Base-by-base conservation (phyloP, 2,797 vertebrate genomes). In the Silurus aristotelis region DNA sequence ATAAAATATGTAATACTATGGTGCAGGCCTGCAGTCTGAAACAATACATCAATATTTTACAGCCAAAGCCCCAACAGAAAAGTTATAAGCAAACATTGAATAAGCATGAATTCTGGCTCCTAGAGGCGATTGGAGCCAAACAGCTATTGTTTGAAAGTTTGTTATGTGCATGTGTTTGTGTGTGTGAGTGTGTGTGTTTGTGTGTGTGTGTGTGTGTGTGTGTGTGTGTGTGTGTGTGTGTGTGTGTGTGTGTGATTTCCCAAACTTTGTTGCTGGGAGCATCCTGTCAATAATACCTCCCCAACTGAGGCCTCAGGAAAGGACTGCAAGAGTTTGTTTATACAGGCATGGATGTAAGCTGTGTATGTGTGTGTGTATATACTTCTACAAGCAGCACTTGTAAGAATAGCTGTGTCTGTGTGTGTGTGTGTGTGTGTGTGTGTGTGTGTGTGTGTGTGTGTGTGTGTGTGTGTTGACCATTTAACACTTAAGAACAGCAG, bases 201-300 rank as follows among this genome's bases (percentile, higher is more conserved):
- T 38, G 31, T 38, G 31, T 38, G 31, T 38, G 31, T 38, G 31
- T 38, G 31, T 38, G 38, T 38, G 38, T 38, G 38, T 38, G 38
- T 38, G 38, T 38, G 38, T 38, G 61, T 63, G 22, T 63, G 61
- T 61, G 60, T 61, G 19, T 61, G 60, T 85, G 55, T 78, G 80
- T 83, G 80, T 56, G 48, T 31, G 78, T 75, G 56, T 87, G 84
- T 86, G 81, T 81, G 31, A 68, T 87, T 89, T 83, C 87, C 77
- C 83, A 83, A 84, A 81, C 72, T 86, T 84, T 89, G 84, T 89
- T 89, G 79, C 86, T 76, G 73, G 81, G 64, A 80, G 84, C 88
- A 89, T 89, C 89, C 90, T 89, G 89, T 88, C 82, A 89, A 88
- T 84, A 89, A 82, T 82, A 58, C 63, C 72, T 83, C 82, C 82